These are phyloP conservation scores for Lypha dubia DNA, from an alignment of 2,888 invertebrate genomes.

Conservation along the genomic window DNA sequence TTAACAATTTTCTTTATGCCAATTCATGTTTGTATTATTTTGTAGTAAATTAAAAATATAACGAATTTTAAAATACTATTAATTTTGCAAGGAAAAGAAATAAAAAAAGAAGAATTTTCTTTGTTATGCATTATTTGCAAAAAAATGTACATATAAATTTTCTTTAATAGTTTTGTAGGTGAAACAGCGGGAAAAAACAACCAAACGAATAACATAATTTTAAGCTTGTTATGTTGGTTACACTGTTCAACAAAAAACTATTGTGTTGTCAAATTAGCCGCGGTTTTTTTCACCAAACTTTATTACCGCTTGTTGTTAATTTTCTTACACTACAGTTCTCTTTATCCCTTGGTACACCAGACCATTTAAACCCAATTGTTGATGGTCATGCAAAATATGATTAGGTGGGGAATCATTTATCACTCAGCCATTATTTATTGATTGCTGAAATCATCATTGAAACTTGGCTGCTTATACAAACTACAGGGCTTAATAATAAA, in stretches of 20 bases:
- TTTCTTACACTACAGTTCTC: no score
- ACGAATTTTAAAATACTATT: conserved; percentile 34
- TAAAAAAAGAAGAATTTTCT: conserved; percentile 10
- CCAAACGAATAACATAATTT: not conserved
- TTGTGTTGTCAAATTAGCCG: no score
- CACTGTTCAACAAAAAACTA: not conserved
- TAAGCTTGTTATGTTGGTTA: not conserved
- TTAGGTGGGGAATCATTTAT: no score
- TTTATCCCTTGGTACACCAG: no score
- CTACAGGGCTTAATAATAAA: no score
- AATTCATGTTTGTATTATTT: conserved; percentile 56
- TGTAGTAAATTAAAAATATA: conserved; percentile 56
- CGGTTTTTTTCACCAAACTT: no score
- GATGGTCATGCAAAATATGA: no score
- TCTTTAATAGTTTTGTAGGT: conserved; percentile 4
- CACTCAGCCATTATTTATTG: no score
- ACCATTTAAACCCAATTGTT: no score
- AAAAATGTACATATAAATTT: not conserved
- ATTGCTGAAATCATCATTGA: no score
- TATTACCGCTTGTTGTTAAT: no score
- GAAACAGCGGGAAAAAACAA: conserved; percentile 16
- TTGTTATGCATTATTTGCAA: not conserved
- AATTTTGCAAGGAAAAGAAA: not conserved
- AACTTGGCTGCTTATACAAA: no score
- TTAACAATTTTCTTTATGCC: conserved; percentile 62